These are phyloP conservation scores for Petrophora chlorosata DNA, from an alignment of 2,888 invertebrate species.

Conservation along the genomic window DNA sequence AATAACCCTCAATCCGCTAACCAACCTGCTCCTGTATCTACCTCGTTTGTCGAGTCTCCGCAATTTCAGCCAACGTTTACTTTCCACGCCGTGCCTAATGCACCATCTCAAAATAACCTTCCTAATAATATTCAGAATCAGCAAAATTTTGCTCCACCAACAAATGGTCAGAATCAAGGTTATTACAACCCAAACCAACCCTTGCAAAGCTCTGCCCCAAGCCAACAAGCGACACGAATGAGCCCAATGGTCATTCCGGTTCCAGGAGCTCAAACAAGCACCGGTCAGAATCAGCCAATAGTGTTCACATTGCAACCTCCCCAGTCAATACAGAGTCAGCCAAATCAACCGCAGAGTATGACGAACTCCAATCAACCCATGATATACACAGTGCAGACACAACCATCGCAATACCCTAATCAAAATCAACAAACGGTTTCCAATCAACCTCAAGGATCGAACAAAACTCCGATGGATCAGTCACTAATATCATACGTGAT, in stretches of 20 bases:
- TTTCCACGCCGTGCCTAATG: constrained; percentile 26
- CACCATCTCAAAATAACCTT: constrained; percentile 1
- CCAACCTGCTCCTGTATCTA: constrained; percentile 4
- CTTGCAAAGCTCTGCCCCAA: constrained; percentile 1
- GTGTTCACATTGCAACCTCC: constrained; percentile 28
- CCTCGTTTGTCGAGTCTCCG: constrained; percentile 13
- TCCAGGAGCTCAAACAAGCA: constrained; percentile 12
- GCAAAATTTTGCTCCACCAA: constrained; percentile 1
- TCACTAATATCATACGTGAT: constrained; percentile 42
- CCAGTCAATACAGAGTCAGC: constrained; percentile 18
- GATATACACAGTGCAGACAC: constrained; percentile 43
- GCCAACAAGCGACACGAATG: constrained; percentile 12
- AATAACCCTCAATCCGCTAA: constrained; percentile 15
- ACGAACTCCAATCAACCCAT: constrained; percentile 39
- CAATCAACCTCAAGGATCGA: constrained; percentile 6
- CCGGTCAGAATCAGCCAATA: constrained; percentile 26
- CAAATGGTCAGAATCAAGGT: constrained; percentile 29
- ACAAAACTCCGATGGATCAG: constrained; percentile 26
- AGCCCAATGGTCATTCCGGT: constrained; percentile 17
- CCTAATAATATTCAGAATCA: too few relatives aligned
- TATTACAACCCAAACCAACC: constrained; percentile 22
- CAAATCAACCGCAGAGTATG: constrained; percentile 2
- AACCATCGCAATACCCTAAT: constrained; percentile 28
- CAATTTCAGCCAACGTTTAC: constrained; percentile 21
- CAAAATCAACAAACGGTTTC: constrained; percentile 30